Conservation (phyloP, 2,113 vertebrate genomes). For the Pitta sordida region DNA sequence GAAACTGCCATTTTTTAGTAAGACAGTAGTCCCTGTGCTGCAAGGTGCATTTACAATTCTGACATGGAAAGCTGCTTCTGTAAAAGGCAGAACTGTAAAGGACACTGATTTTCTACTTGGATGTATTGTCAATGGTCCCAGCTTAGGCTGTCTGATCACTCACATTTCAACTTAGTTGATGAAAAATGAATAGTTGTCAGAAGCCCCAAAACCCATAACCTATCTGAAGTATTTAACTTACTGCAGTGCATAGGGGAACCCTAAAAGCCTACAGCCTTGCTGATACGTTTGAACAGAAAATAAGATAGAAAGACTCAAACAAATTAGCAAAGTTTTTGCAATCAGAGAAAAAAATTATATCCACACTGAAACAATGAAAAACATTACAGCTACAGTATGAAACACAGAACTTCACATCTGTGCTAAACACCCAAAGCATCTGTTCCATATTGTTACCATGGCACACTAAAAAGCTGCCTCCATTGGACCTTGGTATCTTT, state of each 20-base stretch:
- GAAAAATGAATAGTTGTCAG: neutral
- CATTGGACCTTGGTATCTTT: neutral
- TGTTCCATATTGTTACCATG: neutral
- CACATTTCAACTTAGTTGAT: neutral
- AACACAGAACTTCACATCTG: neutral
- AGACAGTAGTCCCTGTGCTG: neutral
- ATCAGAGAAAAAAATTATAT: neutral
- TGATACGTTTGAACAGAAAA: neutral
- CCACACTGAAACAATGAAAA: neutral
- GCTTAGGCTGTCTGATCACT: neutral
- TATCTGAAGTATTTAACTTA: neutral
- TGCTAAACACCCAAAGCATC: neutral
- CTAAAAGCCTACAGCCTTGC: neutral
- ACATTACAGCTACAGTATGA: neutral
- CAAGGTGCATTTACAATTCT: neutral
- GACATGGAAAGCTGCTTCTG: neutral
- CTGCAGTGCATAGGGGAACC: rapidly evolving
- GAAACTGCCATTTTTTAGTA: neutral
- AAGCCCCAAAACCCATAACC: neutral
- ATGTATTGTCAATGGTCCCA: neutral
- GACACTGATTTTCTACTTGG: neutral
- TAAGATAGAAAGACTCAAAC: neutral
- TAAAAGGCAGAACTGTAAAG: neutral
- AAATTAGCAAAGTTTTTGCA: neutral
- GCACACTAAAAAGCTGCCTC: neutral